Base-by-base conservation (phyloP, 2,888 invertebrate species). In the Disparrhopalites patrizii region DNA sequence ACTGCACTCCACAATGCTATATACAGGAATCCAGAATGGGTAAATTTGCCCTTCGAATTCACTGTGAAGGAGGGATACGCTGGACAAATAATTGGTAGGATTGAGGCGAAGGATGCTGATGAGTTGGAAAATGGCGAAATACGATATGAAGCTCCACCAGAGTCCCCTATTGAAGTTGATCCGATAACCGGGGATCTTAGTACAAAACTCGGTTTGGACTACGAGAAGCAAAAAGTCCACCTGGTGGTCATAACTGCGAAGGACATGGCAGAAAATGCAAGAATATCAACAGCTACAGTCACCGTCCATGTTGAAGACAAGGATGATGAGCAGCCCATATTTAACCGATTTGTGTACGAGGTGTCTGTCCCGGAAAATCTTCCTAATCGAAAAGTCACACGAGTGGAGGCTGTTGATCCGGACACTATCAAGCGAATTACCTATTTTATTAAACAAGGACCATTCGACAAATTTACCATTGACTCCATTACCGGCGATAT, bases 251-350 rank as follows among this genome's bases (percentile, higher is more conserved):
- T 93, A 8, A 93, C 92, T 0, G 93, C 93, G 1, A 88, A 86
- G 77, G 94, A 94, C 77, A 90, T 91, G 23, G 93, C 91, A 0
- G 85, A 88, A 0, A 91, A 93, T 82, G 87, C 89, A 3, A 84
- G 93, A 15, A 82, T 93, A 38, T 91, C 92, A 1, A 93, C 93
- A 0, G 91, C 93, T 0, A 90, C 91, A 0, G 91, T 93, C 10
- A 88, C 90, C 0, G 87, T 94, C 0, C 82, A 83, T 74, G 91
- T 93, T 0, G 82, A 86, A 58, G 93, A 94, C 78, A 81, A 88
- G 0, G 86, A 89, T 62, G 94, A 94, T 77, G 93, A 93, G 79
- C 82, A 87, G 40, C 93, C 93, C 0, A 82, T 87, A 54, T 94
- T 94, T 79, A 82, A 82, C 60, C 85, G 87, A 70, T 81, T 85